These are phyloP conservation scores for Unio pictorum DNA, from an alignment of 2,888 invertebrate genomes.

Conservation along the genomic window DNA sequence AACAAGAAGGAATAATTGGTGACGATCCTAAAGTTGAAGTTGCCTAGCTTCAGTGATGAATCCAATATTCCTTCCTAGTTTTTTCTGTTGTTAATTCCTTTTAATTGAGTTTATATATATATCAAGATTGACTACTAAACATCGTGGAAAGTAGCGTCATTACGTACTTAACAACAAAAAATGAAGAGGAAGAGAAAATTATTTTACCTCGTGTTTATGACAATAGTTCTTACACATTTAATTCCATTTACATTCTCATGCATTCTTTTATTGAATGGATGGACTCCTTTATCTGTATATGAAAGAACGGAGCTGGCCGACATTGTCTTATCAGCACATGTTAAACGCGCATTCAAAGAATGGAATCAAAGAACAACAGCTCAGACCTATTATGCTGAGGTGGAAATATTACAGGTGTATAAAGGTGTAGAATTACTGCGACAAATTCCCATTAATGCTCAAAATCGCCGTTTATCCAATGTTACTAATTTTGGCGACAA, in stretches of 20 bases:
- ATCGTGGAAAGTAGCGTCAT: too few relatives aligned
- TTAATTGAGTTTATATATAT: too few relatives aligned
- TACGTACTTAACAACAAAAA: too few relatives aligned
- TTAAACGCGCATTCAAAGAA: conserved; percentile 54
- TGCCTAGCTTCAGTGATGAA: too few relatives aligned
- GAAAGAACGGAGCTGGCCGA: conserved; percentile 61
- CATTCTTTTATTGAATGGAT: conserved; percentile 67
- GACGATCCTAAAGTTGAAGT: too few relatives aligned
- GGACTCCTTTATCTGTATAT: conserved; percentile 61
- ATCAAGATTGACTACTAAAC: too few relatives aligned
- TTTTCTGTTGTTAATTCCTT: too few relatives aligned
- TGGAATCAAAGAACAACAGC: conserved; percentile 41
- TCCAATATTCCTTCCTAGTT: too few relatives aligned
- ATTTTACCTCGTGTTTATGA: too few relatives aligned
- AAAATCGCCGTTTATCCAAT: conserved; percentile 43
- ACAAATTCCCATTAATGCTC: conserved; percentile 21
- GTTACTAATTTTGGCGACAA: conserved; percentile 69
- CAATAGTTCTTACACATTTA: conserved; percentile 14
- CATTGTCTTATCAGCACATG: conserved; percentile 55
- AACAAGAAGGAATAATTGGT: too few relatives aligned
- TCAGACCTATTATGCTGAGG: conserved; percentile 60
- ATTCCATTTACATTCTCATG: conserved; percentile 49
- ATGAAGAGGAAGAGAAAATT: too few relatives aligned
- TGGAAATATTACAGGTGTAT: conserved; percentile 53
- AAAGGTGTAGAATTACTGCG: conserved; percentile 47